Conservation (phyloP, 2,797 vertebrate species). For the Ciconia nigra region DNA sequence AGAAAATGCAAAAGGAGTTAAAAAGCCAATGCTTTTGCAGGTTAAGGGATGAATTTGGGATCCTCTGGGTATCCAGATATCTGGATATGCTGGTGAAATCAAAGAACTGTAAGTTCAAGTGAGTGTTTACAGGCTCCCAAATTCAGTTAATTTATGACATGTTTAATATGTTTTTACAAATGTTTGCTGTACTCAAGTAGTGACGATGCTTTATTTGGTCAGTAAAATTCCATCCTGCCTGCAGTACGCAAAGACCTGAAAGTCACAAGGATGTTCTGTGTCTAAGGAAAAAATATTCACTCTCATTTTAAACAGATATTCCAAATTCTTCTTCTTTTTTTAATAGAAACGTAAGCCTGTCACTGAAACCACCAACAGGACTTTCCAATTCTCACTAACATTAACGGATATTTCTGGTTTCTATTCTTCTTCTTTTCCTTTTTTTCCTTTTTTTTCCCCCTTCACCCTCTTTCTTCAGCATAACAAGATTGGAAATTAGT, state of each 20-base stretch:
- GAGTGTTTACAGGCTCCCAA: conserved; percentile 61
- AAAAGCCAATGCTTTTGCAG: neutral
- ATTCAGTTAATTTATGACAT: conserved; percentile 71
- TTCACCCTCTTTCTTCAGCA: conserved; percentile 10
- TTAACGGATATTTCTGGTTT: conserved; percentile 57
- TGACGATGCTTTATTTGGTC: conserved; percentile 71
- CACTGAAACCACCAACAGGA: conserved; percentile 48
- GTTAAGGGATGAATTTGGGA: neutral
- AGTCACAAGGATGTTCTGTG: conserved; percentile 74
- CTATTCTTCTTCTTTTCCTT: conserved; percentile 17
- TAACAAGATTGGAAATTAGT: conserved; percentile 62
- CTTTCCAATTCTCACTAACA: conserved; percentile 47
- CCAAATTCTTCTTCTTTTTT: conserved; percentile 57
- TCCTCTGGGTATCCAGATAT: neutral
- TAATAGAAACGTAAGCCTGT: conserved; percentile 46
- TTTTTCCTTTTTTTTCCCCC: neutral
- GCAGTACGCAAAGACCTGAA: conserved; percentile 58
- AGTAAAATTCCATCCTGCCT: conserved; percentile 67
- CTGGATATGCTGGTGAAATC: conserved; percentile 2
- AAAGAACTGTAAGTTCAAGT: conserved; percentile 46
- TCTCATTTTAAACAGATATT: conserved; percentile 70
- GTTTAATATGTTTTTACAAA: conserved; percentile 72
- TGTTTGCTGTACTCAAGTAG: conserved; percentile 74
- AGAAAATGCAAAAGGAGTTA: neutral
- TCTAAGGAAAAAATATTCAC: conserved; percentile 72